Conservation (phyloP, 2,113 vertebrate genomes). For the Pelobates fuscus region DNA sequence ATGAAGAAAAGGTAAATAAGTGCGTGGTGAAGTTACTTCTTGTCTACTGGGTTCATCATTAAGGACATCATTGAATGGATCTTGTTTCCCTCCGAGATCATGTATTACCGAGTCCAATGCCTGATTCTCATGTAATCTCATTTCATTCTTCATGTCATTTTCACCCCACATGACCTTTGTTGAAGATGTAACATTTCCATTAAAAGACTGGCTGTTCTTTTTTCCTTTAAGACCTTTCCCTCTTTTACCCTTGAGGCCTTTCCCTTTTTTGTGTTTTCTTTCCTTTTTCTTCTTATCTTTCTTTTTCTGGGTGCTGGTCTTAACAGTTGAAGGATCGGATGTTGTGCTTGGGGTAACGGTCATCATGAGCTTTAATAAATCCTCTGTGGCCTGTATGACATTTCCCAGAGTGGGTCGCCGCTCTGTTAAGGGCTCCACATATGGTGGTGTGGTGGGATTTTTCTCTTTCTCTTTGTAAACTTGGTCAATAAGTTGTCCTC, state of each 20-base stretch:
- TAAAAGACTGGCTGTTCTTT: conserved; percentile 54
- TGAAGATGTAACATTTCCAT: conserved; percentile 19
- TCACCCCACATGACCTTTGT: conserved; percentile 56
- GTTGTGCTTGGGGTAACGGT: conserved; percentile 52
- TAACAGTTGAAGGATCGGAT: conserved; percentile 54
- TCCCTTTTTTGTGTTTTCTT: conserved; percentile 67
- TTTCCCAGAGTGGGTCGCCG: conserved; percentile 64
- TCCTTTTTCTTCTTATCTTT: conserved; percentile 68
- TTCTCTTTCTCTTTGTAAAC: conserved; percentile 39
- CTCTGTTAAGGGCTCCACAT: conserved; percentile 41
- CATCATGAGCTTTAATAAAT: conserved; percentile 77
- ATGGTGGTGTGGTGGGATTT: not conserved
- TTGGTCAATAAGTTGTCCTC: conserved; percentile 76
- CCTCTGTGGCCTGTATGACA: conserved; percentile 64
- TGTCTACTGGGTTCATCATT: conserved; percentile 49
- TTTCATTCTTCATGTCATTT: conserved; percentile 51
- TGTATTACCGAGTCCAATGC: conserved; percentile 46
- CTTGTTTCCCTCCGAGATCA: conserved; percentile 57
- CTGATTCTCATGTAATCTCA: conserved; percentile 28
- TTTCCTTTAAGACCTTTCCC: conserved; percentile 48
- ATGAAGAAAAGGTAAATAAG: not conserved
- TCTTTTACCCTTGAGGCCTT: conserved; percentile 58
- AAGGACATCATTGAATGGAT: conserved; percentile 67
- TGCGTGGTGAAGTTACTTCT: not conserved
- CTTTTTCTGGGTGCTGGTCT: conserved; percentile 60